Percentiles rank a stretch among this genome's conserved stretches.
These are phyloP conservation scores for Theretra japonica DNA, from an alignment of 2,888 invertebrate species.

Conservation along the genomic window DNA sequence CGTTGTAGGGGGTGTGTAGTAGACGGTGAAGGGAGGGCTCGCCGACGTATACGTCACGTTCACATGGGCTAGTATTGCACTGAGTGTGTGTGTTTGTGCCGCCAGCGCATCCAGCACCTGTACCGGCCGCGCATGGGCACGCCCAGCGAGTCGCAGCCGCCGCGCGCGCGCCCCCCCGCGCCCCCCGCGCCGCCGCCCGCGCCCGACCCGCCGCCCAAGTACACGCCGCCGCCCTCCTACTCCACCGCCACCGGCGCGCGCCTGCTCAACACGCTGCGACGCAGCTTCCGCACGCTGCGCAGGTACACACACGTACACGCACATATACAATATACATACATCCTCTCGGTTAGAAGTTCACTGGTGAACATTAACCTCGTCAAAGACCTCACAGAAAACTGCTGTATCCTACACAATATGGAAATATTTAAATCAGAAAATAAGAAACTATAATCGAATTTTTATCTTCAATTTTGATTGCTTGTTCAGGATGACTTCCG, in stretches of 20 bases:
- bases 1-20: no score
- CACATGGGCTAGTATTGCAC: neutral
- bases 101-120: slow-evolving; percentile 91
- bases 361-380: neutral
- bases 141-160: slow-evolving; percentile 51
- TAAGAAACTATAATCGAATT: no score
- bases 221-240: slow-evolving; percentile 96
- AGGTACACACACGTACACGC: slow-evolving; percentile 50
- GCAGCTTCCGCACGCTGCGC: slow-evolving; percentile 89
- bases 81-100: slow-evolving; percentile 11
- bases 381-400: neutral
- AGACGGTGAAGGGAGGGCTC: no score
- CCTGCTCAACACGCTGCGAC: slow-evolving; percentile 90
- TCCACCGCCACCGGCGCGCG: slow-evolving; percentile 95
- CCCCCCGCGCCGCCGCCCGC: slow-evolving; percentile 51
- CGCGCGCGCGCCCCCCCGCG: slow-evolving; percentile 39
- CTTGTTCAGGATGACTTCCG: slow-evolving; percentile 66
- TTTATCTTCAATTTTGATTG: neutral
- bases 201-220: slow-evolving; percentile 94
- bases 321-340: no score
- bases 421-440: no score
- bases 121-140: slow-evolving; percentile 89
- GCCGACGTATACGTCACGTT: neutral
- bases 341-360: no score
- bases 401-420: no score